Base-by-base conservation (phyloP, 1,140 invertebrate species). In the Drosophila lini region DNA sequence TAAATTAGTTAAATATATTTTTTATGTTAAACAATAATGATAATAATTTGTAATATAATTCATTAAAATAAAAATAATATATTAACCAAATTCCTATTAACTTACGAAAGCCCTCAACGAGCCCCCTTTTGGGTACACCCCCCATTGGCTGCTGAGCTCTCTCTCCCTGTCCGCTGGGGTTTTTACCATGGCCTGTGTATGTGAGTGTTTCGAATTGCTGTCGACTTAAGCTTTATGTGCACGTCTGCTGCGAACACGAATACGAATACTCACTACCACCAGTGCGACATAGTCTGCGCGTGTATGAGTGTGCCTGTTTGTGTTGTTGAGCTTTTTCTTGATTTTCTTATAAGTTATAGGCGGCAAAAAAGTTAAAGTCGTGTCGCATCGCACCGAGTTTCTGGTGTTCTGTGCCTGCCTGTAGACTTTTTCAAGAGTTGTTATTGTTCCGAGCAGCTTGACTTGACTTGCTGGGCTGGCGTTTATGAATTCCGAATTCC, bases 161-260 rank as follows among this genome's bases (percentile, higher is more conserved):
- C 31, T 60, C 25, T 62, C 52, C 62, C 31, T 25, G 41, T 59
- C 41, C 58, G n/a, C 41, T 76, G 74, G 73, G 73, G 73, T 58
- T 75, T 71, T 75, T 56, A 56, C 36, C 50, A 61, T 55, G 68
- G 48, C 45, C 56, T 74, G 65, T 81, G 67, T 50, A 28, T 50
- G 47, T 78, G 47, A 69, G 75, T 75, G 80, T 83, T 81, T 83
- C 84, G 83, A 88, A 89, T 89, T 83, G 83, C 83, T 89, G 83
- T 89, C 84, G 84, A 88, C 77, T 88, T 89, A 89, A 88, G 83
- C 77, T 83, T 86, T 82, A 74, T 88, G 69, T 85, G 76, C 58
- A 61, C 65, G 75, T 74, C 74, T 65, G 64, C 28, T 61, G 55
- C 36, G 34, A 55, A 55, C 34, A 55, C 50, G 50, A 36, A 53